Percentiles rank a stretch among this genome's conserved stretches.
Conservation (phyloP, 2,888 invertebrate species). For the Erebia aethiops region DNA sequence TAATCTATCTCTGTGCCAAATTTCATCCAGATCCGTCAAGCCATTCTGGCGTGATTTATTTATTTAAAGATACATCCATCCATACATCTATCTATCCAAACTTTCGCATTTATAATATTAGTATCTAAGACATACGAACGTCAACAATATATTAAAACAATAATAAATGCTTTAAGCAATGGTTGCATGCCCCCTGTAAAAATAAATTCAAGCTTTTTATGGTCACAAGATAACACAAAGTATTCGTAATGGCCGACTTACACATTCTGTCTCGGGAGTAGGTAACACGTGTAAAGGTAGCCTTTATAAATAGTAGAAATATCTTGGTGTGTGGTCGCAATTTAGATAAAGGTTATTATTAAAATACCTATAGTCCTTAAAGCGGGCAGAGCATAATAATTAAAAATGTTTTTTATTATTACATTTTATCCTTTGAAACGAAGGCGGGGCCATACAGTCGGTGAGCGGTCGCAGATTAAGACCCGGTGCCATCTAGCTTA, state of each 20-base stretch:
- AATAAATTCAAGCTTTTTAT: constrained; percentile 5
- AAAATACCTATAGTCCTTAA: constrained; percentile 25
- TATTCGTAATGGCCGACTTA: constrained; percentile 14
- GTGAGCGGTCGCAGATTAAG: constrained; percentile 2
- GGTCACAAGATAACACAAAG: constrained; percentile 5
- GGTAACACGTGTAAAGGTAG: constrained; percentile 8
- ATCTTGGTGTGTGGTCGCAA: constrained; percentile 27
- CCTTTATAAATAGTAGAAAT: constrained; percentile 1
- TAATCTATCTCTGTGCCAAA: no score
- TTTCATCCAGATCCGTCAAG: no score
- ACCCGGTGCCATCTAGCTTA: neutral
- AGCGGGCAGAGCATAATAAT: constrained; percentile 26
- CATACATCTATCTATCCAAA: no score
- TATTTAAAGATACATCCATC: no score
- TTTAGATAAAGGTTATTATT: constrained; percentile 30
- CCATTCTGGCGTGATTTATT: no score
- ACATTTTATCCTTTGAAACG: constrained; percentile 16
- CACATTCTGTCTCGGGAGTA: constrained; percentile 2
- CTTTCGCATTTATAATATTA: no score
- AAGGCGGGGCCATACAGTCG: constrained; percentile 6
- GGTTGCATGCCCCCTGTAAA: no score
- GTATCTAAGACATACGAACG: no score
- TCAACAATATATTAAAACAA: no score
- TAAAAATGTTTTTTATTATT: constrained; percentile 31
- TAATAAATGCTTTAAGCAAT: no score